Percentiles rank a stretch among this genome's conserved stretches.
phyloP scores from a whole-genome alignment of 2,797 vertebrate genomes.

The Zalophus californianus region DNA sequence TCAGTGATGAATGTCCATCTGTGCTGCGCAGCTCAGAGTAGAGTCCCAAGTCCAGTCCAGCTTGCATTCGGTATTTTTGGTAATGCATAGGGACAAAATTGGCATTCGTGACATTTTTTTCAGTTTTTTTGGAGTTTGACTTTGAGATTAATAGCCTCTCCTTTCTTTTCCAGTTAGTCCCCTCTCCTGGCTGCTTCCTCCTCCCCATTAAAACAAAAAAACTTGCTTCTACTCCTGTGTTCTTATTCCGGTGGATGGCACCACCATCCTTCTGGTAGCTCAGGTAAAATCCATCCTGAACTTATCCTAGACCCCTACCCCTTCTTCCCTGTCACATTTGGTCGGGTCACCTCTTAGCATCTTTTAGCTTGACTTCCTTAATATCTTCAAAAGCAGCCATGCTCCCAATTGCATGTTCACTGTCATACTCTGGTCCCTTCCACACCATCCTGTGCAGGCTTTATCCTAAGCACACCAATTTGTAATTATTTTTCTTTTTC shows the following conservation, averaged over 20 bases:
- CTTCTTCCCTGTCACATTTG: not conserved
- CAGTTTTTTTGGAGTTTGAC: not conserved
- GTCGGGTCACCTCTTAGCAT: not conserved
- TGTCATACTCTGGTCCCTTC: not conserved
- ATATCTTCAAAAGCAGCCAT: not conserved
- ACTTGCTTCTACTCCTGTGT: not conserved
- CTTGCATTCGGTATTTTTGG: not conserved
- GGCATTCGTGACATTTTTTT: not conserved
- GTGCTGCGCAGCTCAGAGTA: not conserved
- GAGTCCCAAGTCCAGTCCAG: too few species aligned
- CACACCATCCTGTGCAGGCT: not conserved
- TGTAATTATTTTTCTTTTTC: not conserved
- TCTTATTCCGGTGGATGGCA: not conserved
- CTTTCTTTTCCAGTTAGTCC: not conserved
- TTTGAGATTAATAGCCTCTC: not conserved
- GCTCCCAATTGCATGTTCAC: fast-evolving
- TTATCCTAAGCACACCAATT: not conserved
- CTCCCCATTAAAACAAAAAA: not conserved
- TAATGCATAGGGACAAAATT: not conserved
- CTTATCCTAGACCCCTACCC: not conserved
- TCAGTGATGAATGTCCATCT: not conserved
- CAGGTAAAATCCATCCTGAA: not conserved
- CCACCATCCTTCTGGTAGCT: not conserved
- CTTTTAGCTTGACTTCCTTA: not conserved
- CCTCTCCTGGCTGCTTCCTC: too few species aligned